phyloP scores from a whole-genome alignment of 1,140 invertebrate species.

The Cherax destructor region DNA sequence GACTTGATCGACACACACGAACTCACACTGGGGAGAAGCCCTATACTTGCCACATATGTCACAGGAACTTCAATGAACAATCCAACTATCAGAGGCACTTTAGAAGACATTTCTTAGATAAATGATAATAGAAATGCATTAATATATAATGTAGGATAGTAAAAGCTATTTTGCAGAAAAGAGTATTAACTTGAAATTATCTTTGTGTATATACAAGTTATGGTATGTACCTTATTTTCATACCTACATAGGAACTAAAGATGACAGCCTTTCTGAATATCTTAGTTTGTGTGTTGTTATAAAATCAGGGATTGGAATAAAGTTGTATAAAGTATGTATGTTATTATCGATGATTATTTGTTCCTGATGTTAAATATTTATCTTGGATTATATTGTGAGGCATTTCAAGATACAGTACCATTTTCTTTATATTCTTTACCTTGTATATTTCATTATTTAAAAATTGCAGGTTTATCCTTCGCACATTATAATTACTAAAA shows the following conservation, averaged over 20 bases:
- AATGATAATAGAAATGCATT: constrained; percentile 21
- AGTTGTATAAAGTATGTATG: too few species aligned
- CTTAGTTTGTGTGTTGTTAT: constrained; percentile 22
- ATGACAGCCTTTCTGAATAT: not conserved
- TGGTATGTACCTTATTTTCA: constrained; percentile 17
- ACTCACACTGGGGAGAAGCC: constrained; percentile 76
- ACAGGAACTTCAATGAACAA: constrained; percentile 62
- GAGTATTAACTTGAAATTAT: constrained; percentile 2
- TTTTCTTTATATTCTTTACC: not conserved
- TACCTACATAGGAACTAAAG: constrained; percentile 26
- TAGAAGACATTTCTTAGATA: constrained; percentile 57
- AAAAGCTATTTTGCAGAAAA: not conserved
- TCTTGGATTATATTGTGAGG: not conserved
- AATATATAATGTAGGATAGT: not conserved
- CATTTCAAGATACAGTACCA: not conserved
- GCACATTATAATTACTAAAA: too few species aligned
- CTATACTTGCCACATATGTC: constrained; percentile 67
- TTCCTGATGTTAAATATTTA: not conserved
- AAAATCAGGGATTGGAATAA: not conserved
- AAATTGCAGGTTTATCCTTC: too few species aligned
- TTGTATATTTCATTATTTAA: too few species aligned
- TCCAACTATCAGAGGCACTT: constrained; percentile 63
- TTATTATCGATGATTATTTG: not conserved
- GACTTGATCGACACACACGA: constrained; percentile 76
- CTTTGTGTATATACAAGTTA: constrained; percentile 2